These are phyloP conservation scores for Clunio marinus DNA, from an alignment of 2,888 invertebrate genomes.

Conservation along the genomic window DNA sequence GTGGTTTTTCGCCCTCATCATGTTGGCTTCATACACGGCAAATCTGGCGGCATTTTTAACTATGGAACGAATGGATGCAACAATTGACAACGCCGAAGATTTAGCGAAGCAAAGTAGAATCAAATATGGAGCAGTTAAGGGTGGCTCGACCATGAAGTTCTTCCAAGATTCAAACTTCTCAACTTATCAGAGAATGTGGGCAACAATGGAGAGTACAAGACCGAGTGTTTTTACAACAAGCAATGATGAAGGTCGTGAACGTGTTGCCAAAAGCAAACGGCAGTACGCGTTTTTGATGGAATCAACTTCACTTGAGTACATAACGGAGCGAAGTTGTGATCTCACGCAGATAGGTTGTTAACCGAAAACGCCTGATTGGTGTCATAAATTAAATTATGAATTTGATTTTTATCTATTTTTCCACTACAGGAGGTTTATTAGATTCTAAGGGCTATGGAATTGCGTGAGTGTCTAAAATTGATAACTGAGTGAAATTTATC, in stretches of 20 bases:
- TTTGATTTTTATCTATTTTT: constrained; percentile 51
- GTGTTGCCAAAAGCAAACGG: constrained; percentile 72
- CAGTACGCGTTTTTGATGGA: constrained; percentile 95
- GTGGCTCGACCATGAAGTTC: constrained; percentile 86
- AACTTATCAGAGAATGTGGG: constrained; percentile 88
- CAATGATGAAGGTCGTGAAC: constrained; percentile 82
- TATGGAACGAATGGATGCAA: constrained; percentile 79
- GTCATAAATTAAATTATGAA: constrained; percentile 49
- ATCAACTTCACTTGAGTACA: constrained; percentile 90
- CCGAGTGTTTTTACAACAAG: constrained; percentile 77
- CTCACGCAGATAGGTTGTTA: constrained; percentile 65
- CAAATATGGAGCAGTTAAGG: constrained; percentile 86
- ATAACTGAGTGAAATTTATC: no score
- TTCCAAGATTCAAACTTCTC: constrained; percentile 89
- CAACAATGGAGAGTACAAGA: constrained; percentile 78
- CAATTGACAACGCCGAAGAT: constrained; percentile 88
- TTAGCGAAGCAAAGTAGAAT: constrained; percentile 91
- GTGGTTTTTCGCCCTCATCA: constrained; percentile 91
- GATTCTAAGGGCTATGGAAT: constrained; percentile 94
- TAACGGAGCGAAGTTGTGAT: constrained; percentile 78
- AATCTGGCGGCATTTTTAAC: constrained; percentile 92
- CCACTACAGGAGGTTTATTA: constrained; percentile 67
- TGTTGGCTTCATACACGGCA: constrained; percentile 91
- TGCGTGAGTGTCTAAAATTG: constrained; percentile 52
- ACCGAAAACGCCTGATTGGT: constrained; percentile 68